These are phyloP conservation scores for Saccostrea echinata DNA, from an alignment of 1,140 invertebrate genomes.

Conservation along the genomic window DNA sequence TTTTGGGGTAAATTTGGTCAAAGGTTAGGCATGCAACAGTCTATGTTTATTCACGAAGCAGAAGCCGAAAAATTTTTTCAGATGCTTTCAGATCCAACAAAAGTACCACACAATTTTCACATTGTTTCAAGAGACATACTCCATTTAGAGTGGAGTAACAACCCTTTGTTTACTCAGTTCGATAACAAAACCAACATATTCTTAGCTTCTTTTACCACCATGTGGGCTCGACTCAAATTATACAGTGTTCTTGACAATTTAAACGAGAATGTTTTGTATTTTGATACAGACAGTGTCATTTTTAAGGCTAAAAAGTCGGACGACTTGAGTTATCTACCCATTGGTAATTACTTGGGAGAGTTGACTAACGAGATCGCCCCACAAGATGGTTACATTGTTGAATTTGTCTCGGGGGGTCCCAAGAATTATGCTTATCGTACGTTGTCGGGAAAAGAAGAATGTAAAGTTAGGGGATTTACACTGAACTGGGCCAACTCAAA, in stretches of 20 bases:
- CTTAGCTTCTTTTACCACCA: constrained; percentile 77
- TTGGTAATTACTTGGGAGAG: constrained; percentile 49
- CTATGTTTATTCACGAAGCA: constrained; percentile 49
- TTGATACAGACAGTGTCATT: constrained; percentile 78
- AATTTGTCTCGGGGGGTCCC: constrained; percentile 58
- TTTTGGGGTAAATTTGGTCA: constrained; percentile 35
- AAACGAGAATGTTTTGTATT: constrained; percentile 75
- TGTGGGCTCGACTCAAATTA: constrained; percentile 76
- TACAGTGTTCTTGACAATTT: constrained; percentile 76
- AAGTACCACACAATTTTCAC: constrained; percentile 74
- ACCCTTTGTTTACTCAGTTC: background rate
- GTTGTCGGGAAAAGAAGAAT: constrained; percentile 36
- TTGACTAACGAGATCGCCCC: constrained; percentile 55
- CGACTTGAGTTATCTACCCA: constrained; percentile 30
- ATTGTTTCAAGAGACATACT: constrained; percentile 57
- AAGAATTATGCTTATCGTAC: constrained; percentile 57
- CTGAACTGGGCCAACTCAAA: constrained; percentile 34
- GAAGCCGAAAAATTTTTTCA: constrained; percentile 65
- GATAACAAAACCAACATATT: constrained; percentile 72
- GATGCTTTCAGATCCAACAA: constrained; percentile 65
- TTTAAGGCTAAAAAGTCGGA: constrained; percentile 18
- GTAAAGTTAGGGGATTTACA: constrained; percentile 51
- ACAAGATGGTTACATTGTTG: constrained; percentile 44
- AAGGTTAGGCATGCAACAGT: constrained; percentile 44
- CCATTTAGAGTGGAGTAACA: constrained; percentile 47